A percentile compares a stretch with the other conserved stretches of the same genome.
Conservation (phyloP, 1,140 invertebrate genomes). For the Orius insidiosus region DNA sequence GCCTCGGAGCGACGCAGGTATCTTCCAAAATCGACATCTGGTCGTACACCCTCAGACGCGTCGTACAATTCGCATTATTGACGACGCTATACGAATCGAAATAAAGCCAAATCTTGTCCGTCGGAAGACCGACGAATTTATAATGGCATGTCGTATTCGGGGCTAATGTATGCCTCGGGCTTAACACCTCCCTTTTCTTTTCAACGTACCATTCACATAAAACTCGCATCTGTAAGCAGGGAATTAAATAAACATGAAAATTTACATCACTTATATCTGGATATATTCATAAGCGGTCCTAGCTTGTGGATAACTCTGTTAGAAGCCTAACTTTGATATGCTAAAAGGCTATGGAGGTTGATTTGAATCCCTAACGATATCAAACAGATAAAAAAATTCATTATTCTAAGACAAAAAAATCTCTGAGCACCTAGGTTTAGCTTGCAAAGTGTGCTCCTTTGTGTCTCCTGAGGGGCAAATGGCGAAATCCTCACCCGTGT, state of each 20-base stretch:
- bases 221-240: conserved; percentile 49
- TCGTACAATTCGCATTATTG: conserved; percentile 27
- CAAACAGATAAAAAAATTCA: too few relatives aligned
- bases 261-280: too few relatives aligned
- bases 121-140: conserved; percentile 56
- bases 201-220: conserved; percentile 44
- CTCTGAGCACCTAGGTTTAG: too few relatives aligned
- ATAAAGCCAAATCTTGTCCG: conserved; percentile 71
- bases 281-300: too few relatives aligned
- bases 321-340: too few relatives aligned
- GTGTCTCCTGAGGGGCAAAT: too few relatives aligned
- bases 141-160: conserved; percentile 73
- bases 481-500: too few relatives aligned
- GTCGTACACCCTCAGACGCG: conserved; percentile 29
- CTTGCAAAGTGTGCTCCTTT: too few relatives aligned
- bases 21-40: conserved; percentile 32
- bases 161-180: conserved; percentile 64
- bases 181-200: conserved; percentile 47
- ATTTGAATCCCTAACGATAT: too few relatives aligned
- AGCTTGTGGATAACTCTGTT: too few relatives aligned
- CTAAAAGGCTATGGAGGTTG: too few relatives aligned
- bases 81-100: conserved; percentile 54
- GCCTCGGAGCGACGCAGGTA: conserved; percentile 55
- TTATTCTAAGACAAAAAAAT: too few relatives aligned
- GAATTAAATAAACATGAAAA: not conserved